A percentile compares a stretch with the other conserved stretches of the same genome.
Conservation (phyloP, 2,113 vertebrate genomes). For the Pangasianodon gigas region DNA sequence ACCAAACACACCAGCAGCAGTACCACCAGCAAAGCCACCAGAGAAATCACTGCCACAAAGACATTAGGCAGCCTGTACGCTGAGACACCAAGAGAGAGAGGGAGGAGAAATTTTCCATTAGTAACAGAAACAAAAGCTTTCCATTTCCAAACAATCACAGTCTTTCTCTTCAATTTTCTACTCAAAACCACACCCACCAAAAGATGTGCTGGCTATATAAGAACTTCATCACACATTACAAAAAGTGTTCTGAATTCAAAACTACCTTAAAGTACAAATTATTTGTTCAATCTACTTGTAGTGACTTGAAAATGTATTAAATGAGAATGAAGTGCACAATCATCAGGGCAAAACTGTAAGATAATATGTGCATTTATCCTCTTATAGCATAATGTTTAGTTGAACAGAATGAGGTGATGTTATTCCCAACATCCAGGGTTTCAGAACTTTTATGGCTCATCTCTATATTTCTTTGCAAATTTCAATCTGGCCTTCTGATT, state of each 20-base stretch:
- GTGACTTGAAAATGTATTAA: no score
- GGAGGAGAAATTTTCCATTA: not conserved
- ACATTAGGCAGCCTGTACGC: slow-evolving; percentile 70
- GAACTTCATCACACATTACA: not conserved
- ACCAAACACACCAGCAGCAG: slow-evolving; percentile 75
- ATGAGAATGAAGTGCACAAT: no score
- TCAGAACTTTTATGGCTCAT: no score
- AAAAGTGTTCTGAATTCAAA: not conserved
- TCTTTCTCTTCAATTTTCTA: not conserved
- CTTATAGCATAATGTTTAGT: no score
- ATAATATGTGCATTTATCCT: not conserved
- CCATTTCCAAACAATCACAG: not conserved
- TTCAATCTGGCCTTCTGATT: no score
- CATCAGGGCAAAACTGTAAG: not conserved
- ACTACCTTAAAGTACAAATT: not conserved
- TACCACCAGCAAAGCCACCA: slow-evolving; percentile 72
- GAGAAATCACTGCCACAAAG: slow-evolving; percentile 73
- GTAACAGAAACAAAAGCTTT: not conserved
- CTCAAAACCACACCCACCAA: not conserved
- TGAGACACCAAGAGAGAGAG: slow-evolving; percentile 39
- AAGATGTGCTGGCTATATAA: not conserved
- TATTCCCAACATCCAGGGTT: no score
- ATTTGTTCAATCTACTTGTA: not conserved
- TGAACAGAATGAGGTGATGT: not conserved
- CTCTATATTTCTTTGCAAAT: no score